Conservation (phyloP, 2,797 vertebrate genomes). For the Gambelia wislizenii region DNA sequence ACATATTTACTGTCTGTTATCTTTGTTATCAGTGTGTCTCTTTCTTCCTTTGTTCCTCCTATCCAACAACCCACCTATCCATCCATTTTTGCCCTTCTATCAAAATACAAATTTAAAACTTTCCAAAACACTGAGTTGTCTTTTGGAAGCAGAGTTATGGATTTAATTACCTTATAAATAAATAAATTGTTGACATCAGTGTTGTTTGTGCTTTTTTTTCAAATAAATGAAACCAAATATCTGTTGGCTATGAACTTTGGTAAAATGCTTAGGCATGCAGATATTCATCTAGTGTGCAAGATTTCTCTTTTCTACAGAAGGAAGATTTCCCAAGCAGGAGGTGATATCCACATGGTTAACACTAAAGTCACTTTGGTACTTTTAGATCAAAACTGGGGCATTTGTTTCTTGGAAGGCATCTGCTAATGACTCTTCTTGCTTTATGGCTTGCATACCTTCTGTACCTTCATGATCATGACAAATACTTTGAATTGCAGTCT, state of each 20-base stretch:
- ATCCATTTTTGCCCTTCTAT: not conserved
- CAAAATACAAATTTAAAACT: not conserved
- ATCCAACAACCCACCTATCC: too few species aligned
- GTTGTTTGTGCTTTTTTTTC: not conserved
- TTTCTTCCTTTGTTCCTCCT: not conserved
- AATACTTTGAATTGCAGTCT: constrained; percentile 1
- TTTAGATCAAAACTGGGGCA: not conserved
- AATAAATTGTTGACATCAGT: not conserved
- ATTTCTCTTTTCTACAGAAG: not conserved
- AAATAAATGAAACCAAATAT: not conserved
- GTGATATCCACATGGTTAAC: not conserved
- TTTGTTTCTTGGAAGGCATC: not conserved
- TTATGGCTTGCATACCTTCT: not conserved
- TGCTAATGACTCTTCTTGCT: not conserved
- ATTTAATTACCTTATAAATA: not conserved
- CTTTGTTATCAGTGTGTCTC: not conserved
- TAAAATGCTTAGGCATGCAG: not conserved
- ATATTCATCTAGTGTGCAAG: not conserved
- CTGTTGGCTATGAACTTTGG: not conserved
- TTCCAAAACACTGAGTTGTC: not conserved
- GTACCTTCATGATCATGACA: not conserved
- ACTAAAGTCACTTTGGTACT: not conserved
- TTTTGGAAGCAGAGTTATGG: not conserved
- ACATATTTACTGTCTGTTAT: not conserved
- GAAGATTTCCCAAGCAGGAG: not conserved